Base-by-base conservation (phyloP, 2,888 invertebrate species). In the Synergus japonicus region DNA sequence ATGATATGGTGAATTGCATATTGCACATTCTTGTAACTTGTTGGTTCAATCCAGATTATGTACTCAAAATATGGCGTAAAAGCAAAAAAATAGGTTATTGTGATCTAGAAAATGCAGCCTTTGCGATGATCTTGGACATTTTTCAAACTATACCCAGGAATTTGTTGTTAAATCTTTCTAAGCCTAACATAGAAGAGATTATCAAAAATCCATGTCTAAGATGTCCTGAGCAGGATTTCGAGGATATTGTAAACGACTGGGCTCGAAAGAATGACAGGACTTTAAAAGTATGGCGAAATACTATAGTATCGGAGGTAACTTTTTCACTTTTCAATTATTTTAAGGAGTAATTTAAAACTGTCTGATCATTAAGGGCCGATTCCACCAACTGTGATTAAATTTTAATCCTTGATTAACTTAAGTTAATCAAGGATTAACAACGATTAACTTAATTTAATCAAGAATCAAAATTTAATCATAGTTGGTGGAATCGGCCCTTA, bases 191-290 rank as follows among this genome's bases (percentile, higher is more conserved):
- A 41, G 43, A 79, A 12, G 65, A 65, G 15, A 46, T 84, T 13
- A 22, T 81, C 13, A 79, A 69, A 13, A 84, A 84, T 60, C 13
- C 76, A 0, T 82, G 81, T 78, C 69, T 82, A 46, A 69, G 81
- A 49, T 67, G 78, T 54, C 73, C 81, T 7, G 77, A 79, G 64
- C 10, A 46, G 13, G 64, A 77, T 29, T 67, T 80, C 15, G 9
- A 76, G 13, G 9, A 64, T 8, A 37, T 78, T 60, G 60, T 84
- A 76, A 10, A 37, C 2, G 76, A 41, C n/a, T 80, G 73, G 77
- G 22, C 58, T 41, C 66, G 66, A 41, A 15, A 13, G 4, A 65
- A 77, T 43, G 15, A 77, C 66, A 9, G 44, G 29, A 44, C 77
- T 0, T 22, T 22, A 77, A 46, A 77, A 18, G 37, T 15, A 8